phyloP scores from a whole-genome alignment of 2,797 vertebrate species.

The Dryobates pubescens region DNA sequence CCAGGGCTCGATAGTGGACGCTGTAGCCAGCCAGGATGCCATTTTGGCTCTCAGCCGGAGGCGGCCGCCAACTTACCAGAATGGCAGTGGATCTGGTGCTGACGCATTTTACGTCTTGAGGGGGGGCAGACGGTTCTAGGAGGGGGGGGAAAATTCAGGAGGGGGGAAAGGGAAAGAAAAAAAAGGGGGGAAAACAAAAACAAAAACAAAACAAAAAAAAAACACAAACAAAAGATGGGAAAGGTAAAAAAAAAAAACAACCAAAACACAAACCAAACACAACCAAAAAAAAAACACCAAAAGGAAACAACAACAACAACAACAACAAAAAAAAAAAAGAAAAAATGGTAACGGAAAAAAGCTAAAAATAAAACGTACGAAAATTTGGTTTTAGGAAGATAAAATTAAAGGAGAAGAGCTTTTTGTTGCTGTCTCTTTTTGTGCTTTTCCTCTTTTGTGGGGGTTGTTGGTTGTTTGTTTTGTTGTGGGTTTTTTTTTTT shows the following conservation, averaged over 20 bases:
- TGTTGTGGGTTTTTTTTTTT: background rate
- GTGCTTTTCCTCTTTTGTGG: conserved; percentile 25
- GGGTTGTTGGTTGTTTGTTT: background rate
- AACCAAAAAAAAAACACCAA: conserved; percentile 86
- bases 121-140: conserved; percentile 98
- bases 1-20: conserved; percentile 91
- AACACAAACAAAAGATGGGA: conserved; percentile 81
- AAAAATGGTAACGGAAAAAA: conserved; percentile 87
- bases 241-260: conserved; percentile 84
- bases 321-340: conserved; percentile 73
- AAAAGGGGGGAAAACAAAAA: background rate
- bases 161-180: conserved; percentile 51
- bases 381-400: conserved; percentile 67
- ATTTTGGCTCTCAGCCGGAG: conserved; percentile 91
- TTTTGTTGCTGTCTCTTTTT: conserved; percentile 27
- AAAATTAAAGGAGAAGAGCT: conserved; percentile 73
- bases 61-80: conserved; percentile 99
- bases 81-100: conserved; percentile 95
- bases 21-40: conserved; percentile 93
- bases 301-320: conserved; percentile 23
- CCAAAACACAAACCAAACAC: conserved; percentile 44
- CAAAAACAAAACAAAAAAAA: too few species aligned
- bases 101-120: conserved; percentile 97
- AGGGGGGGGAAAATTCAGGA: conserved; percentile 74
- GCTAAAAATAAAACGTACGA: conserved; percentile 73